A percentile compares a stretch with the other conserved stretches of the same genome.
Evolutionary conservation across 1,140 invertebrate species (phyloP).

Genomic region (Nautilus pompilius): DNA sequence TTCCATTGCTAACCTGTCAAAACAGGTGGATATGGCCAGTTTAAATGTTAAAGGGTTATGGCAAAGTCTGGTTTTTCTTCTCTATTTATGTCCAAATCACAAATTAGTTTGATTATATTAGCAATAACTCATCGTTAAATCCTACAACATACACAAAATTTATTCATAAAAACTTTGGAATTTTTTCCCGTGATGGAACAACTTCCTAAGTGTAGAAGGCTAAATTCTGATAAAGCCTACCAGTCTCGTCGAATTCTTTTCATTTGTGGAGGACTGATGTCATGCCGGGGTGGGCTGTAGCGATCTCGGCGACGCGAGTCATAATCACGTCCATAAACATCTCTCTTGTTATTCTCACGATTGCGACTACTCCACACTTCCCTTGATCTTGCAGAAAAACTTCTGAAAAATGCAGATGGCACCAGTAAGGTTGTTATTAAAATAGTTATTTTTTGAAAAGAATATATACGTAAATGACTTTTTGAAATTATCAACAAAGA

Average conservation of each 20-base stretch:
- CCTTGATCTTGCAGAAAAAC: constrained; percentile 21
- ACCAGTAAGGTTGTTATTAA: neutral
- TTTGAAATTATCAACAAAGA: neutral
- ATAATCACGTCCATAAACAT: constrained; percentile 35
- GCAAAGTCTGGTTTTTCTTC: too few relatives aligned
- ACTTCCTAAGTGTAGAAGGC: too few relatives aligned
- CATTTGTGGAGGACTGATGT: constrained; percentile 45
- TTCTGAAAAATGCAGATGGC: neutral
- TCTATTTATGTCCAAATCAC: too few relatives aligned
- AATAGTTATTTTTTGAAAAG: neutral
- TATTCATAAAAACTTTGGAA: too few relatives aligned
- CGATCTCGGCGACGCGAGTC: constrained; percentile 36
- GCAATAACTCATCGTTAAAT: too few relatives aligned
- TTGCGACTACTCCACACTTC: constrained; percentile 36
- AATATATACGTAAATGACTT: neutral
- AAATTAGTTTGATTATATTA: too few relatives aligned
- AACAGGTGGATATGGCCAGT: too few relatives aligned
- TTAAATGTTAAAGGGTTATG: too few relatives aligned
- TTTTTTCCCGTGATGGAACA: too few relatives aligned
- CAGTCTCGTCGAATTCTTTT: constrained; percentile 53
- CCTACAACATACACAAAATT: too few relatives aligned
- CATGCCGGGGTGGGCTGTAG: constrained; percentile 37
- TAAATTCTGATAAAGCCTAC: constrained; percentile 12
- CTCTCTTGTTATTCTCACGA: constrained; percentile 25
- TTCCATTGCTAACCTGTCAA: too few relatives aligned